Conservation (phyloP, 2,888 invertebrate genomes). For the Seira musarum region DNA sequence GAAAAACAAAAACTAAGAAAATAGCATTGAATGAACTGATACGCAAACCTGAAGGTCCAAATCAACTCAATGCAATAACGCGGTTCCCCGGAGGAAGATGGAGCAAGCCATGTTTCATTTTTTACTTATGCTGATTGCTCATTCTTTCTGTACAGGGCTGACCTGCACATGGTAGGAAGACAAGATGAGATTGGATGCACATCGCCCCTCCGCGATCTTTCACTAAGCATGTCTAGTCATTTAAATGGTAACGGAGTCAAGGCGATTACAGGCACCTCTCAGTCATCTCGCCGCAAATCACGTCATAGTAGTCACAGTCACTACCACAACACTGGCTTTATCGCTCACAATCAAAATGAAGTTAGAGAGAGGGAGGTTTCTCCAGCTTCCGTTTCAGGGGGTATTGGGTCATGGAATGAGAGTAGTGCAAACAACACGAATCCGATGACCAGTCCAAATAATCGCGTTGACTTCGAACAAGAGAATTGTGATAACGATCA, state of each 20-base stretch:
- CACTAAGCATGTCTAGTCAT: slow-evolving; percentile 11
- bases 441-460: no score
- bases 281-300: slow-evolving; percentile 3
- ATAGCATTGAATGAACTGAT: no score
- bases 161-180: slow-evolving; percentile 29
- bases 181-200: slow-evolving; percentile 9
- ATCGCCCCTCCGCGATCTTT: slow-evolving; percentile 22
- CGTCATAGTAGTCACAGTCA: no score
- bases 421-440: no score
- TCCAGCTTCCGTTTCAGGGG: no score
- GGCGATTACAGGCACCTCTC: neutral
- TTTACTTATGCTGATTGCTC: neutral
- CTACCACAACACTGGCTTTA: slow-evolving; percentile 40
- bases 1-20: no score
- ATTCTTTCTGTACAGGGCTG: slow-evolving; percentile 8
- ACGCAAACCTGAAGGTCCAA: no score
- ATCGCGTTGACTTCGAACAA: no score
- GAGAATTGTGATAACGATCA: no score
- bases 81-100: neutral
- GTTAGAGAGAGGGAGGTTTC: no score
- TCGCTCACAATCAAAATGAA: neutral
- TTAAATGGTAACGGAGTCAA: neutral
- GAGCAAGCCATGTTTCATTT: neutral
- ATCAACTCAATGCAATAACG: neutral
- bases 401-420: no score